Conservation (phyloP, 2,113 vertebrate genomes). For the Rallus limicola region DNA sequence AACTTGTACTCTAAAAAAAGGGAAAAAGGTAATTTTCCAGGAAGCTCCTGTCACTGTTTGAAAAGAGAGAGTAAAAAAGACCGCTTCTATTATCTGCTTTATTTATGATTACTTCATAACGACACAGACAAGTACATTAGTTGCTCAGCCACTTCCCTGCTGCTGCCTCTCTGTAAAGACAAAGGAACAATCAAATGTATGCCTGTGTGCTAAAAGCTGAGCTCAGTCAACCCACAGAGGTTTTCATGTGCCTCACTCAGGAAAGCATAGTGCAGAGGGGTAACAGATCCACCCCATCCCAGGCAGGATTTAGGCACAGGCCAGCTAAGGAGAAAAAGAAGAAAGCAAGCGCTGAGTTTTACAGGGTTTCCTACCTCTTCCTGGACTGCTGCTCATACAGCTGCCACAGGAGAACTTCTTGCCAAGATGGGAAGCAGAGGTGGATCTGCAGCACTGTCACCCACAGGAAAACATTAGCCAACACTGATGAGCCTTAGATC, state of each 20-base stretch:
- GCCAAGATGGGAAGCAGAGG: not conserved
- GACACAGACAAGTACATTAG: slow-evolving; percentile 64
- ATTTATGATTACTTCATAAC: slow-evolving; percentile 66
- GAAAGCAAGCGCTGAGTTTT: not conserved
- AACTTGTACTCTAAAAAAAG: slow-evolving; percentile 57
- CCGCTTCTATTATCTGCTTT: slow-evolving; percentile 71
- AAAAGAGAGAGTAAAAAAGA: slow-evolving; percentile 46
- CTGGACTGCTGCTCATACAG: not conserved
- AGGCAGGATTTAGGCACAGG: not conserved
- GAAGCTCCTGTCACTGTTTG: slow-evolving; percentile 68
- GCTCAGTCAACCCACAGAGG: not conserved
- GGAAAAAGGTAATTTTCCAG: slow-evolving; percentile 68
- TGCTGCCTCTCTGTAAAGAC: slow-evolving; percentile 13
- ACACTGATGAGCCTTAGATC: not conserved
- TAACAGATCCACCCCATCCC: not conserved
- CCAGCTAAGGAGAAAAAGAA: not conserved
- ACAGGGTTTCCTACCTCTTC: not conserved
- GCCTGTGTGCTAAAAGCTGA: not conserved
- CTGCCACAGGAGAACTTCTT: not conserved
- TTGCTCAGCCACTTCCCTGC: not conserved
- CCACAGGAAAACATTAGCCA: not conserved
- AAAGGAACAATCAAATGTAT: slow-evolving; percentile 10
- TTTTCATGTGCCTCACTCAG: not conserved
- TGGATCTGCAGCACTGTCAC: not conserved
- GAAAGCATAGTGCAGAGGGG: not conserved